Evolutionary conservation across 1,140 invertebrate genomes (phyloP).

Genomic region (Rhysida immarginata): DNA sequence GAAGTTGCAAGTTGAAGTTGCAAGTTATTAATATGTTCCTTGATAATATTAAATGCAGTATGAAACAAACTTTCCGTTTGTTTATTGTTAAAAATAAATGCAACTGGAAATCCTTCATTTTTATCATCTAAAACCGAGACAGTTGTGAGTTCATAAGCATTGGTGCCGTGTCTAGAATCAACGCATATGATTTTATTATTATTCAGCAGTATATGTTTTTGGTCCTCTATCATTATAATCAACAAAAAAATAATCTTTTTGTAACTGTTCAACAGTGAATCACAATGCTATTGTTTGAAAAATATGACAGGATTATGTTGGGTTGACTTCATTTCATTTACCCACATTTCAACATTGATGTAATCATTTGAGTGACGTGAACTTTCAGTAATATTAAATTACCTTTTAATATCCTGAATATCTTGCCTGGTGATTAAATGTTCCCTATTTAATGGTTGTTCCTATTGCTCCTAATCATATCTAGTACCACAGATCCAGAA

Average conservation of each 20-base stretch:
- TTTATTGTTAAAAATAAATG: neutral
- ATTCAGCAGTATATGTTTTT: neutral
- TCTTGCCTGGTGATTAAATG: neutral
- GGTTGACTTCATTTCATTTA: too few relatives aligned
- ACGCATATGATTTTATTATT: neutral
- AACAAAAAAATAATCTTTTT: too few relatives aligned
- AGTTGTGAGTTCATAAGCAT: neutral
- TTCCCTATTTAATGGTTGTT: neutral
- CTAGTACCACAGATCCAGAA: neutral
- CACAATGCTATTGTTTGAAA: too few relatives aligned
- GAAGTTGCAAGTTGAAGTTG: too few relatives aligned
- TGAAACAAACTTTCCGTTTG: neutral
- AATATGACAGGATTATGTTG: too few relatives aligned
- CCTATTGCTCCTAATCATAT: neutral
- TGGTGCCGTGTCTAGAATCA: neutral
- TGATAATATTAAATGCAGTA: neutral
- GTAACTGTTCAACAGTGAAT: too few relatives aligned
- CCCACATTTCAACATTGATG: too few relatives aligned
- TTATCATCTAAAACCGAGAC: neutral
- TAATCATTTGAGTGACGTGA: too few relatives aligned
- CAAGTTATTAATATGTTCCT: neutral
- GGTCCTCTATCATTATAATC: too few relatives aligned
- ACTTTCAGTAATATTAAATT: too few relatives aligned
- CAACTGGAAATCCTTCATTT: too few relatives aligned
- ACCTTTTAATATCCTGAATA: too few relatives aligned